A percentile compares a stretch with the other conserved stretches of the same genome.
phyloP scores from a whole-genome alignment of 2,797 vertebrate species.

The Dermochelys coriacea region DNA sequence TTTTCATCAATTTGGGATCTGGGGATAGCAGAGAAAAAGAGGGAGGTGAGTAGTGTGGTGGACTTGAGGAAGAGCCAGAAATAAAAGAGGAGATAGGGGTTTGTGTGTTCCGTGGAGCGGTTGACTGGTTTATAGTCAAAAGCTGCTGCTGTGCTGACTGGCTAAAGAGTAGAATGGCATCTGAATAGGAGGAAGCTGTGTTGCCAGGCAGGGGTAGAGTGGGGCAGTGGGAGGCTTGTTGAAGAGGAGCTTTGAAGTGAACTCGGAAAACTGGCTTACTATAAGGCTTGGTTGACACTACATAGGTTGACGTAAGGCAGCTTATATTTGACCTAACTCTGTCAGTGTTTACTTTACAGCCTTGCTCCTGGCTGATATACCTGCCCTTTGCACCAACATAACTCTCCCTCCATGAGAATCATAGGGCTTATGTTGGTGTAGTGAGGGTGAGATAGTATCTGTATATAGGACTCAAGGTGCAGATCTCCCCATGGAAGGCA shows the following conservation, averaged over 20 bases:
- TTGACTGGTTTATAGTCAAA: neutral
- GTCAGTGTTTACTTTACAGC: neutral
- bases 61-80: neutral
- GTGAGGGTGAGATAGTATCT: no score
- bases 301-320: no score
- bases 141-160: neutral
- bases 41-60: neutral
- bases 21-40: neutral
- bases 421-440: no score
- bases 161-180: neutral
- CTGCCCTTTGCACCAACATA: no score
- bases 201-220: neutral
- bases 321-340: neutral
- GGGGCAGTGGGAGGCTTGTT: neutral
- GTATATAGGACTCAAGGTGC: no score
- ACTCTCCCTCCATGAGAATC: no score
- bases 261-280: neutral
- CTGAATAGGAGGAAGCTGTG: accelerated
- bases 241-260: neutral
- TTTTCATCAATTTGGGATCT: neutral
- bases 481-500: no score
- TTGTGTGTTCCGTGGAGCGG: neutral
- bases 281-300: neutral
- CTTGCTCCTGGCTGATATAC: no score
- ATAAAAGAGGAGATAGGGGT: neutral